These are phyloP conservation scores for Oceanites oceanicus DNA, from an alignment of 2,113 vertebrate genomes.

Conservation along the genomic window DNA sequence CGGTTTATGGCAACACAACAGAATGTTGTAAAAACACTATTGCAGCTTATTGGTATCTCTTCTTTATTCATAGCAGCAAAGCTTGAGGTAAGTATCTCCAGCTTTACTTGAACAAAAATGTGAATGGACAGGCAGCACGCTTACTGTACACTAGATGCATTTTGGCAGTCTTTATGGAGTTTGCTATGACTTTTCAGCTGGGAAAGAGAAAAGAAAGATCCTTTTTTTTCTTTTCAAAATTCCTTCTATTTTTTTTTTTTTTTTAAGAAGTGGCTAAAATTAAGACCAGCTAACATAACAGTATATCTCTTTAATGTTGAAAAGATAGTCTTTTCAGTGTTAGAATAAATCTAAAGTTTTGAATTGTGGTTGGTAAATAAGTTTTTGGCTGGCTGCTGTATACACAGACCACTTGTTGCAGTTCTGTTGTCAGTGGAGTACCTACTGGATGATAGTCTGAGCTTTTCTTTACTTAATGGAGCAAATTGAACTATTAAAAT, in stretches of 20 bases:
- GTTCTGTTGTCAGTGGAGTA: not conserved
- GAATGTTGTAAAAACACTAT: constrained; percentile 86
- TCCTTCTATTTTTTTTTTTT: not conserved
- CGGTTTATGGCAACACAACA: constrained; percentile 95
- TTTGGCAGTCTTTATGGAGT: not conserved
- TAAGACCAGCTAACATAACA: not conserved
- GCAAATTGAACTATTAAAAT: not conserved
- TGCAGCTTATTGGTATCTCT: constrained; percentile 95
- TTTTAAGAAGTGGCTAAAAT: not conserved
- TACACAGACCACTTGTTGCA: not conserved
- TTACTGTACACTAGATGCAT: rapidly evolving
- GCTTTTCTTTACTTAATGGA: not conserved
- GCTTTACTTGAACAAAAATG: not conserved
- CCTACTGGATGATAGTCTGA: not conserved
- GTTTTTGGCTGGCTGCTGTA: not conserved
- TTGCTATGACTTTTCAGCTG: not conserved
- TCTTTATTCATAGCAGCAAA: constrained; percentile 96
- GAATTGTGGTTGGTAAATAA: not conserved
- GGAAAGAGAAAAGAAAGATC: not conserved
- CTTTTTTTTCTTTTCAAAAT: not conserved
- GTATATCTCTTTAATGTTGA: not conserved
- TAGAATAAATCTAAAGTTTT: not conserved
- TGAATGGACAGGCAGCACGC: not conserved
- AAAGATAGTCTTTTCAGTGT: not conserved
- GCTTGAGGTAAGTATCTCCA: constrained; percentile 80